Percentiles rank a stretch among this genome's conserved stretches.
Conservation (phyloP, 2,113 vertebrate genomes). For the Butorides virescens region DNA sequence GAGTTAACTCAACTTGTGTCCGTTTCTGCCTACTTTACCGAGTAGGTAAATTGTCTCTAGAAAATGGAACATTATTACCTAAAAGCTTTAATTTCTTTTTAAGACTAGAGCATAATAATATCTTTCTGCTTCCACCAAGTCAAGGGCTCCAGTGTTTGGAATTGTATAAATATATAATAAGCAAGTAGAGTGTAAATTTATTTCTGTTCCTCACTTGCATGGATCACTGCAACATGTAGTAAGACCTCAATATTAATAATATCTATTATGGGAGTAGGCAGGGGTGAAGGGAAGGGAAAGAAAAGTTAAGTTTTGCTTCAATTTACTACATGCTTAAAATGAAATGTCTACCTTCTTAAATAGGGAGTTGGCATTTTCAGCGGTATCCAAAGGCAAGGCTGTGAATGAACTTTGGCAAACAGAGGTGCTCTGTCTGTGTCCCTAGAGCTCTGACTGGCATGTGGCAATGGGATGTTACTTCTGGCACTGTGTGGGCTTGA, state of each 20-base stretch:
- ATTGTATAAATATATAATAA: neutral
- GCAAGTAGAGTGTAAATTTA: neutral
- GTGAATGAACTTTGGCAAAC: neutral
- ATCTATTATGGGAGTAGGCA: neutral
- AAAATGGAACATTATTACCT: neutral
- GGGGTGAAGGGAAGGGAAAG: neutral
- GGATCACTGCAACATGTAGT: neutral
- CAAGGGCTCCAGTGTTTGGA: neutral
- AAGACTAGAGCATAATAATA: neutral
- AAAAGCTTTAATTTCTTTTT: neutral
- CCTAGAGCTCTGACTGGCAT: neutral
- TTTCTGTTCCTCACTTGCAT: neutral
- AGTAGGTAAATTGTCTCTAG: neutral
- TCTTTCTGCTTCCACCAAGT: neutral
- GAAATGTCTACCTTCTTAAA: neutral
- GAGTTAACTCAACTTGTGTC: neutral
- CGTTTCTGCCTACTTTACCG: neutral
- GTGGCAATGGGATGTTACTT: slow-evolving; percentile 2
- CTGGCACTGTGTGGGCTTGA: slow-evolving; percentile 26
- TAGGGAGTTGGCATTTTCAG: neutral
- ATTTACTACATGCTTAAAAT: neutral
- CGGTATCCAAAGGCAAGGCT: neutral
- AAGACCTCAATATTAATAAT: neutral
- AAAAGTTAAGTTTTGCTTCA: neutral
- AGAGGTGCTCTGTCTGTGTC: neutral